phyloP scores from a whole-genome alignment of 1,140 invertebrate species.

The Drosophila arizonae region DNA sequence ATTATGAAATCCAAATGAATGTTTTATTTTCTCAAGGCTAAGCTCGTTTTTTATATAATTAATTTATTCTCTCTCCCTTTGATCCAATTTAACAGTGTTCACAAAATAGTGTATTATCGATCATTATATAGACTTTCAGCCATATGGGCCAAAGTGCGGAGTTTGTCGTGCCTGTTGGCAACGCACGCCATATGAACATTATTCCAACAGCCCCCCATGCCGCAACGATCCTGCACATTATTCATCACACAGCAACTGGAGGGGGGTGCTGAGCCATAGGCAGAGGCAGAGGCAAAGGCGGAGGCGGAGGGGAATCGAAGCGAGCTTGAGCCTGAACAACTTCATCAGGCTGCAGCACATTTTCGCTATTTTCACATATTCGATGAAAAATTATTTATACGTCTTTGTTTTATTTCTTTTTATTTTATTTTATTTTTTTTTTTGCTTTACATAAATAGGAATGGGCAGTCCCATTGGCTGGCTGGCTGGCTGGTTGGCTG shows the following conservation, averaged over 20 bases:
- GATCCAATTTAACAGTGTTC: not conserved
- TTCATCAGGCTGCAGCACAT: slow-evolving; percentile 50
- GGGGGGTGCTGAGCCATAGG: not conserved
- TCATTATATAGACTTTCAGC: slow-evolving; percentile 29
- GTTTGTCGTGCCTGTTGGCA: slow-evolving; percentile 13
- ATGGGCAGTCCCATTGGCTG: slow-evolving; percentile 24
- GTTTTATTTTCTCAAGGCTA: too few relatives aligned
- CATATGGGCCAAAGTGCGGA: slow-evolving; percentile 37
- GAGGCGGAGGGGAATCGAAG: not conserved
- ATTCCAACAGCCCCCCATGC: slow-evolving; percentile 16
- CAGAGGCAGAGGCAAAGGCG: not conserved
- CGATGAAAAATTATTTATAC: slow-evolving; percentile 76
- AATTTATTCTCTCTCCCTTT: too few relatives aligned
- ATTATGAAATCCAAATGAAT: too few relatives aligned
- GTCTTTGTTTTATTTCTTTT: slow-evolving; percentile 19
- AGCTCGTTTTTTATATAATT: too few relatives aligned
- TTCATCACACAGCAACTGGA: slow-evolving; percentile 52
- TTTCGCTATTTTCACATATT: slow-evolving; percentile 54
- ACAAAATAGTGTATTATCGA: slow-evolving; percentile 25
- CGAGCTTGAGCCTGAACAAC: slow-evolving; percentile 30
- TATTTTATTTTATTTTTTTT: slow-evolving; percentile 2
- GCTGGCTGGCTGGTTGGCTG: slow-evolving; percentile 17
- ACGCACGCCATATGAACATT: slow-evolving; percentile 71
- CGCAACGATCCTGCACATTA: slow-evolving; percentile 58
- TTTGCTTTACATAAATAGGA: slow-evolving; percentile 67